Conservation (phyloP, 2,888 invertebrate species). For the Philereme vetulata region DNA sequence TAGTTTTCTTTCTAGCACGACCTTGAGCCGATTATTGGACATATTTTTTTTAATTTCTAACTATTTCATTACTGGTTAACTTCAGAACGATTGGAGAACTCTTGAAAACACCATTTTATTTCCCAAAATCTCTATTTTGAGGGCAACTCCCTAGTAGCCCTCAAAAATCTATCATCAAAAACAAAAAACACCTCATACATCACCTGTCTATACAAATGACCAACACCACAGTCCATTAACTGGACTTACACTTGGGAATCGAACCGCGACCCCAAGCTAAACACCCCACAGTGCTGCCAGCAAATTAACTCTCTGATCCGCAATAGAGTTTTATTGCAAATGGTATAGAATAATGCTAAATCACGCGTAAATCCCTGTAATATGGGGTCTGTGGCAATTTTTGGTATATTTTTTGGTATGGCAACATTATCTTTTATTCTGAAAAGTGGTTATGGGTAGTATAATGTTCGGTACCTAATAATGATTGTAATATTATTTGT, state of each 20-base stretch:
- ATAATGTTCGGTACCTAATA: slow-evolving; percentile 21
- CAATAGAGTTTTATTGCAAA: slow-evolving; percentile 76
- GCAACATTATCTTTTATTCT: slow-evolving; percentile 70
- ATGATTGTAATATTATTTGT: slow-evolving; percentile 4
- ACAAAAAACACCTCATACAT: slow-evolving; percentile 27
- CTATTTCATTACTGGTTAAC: too few relatives aligned
- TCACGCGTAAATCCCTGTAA: slow-evolving; percentile 68
- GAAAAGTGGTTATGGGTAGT: slow-evolving; percentile 65
- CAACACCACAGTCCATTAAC: slow-evolving; percentile 30
- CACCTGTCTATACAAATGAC: slow-evolving; percentile 32
- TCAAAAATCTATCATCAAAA: slow-evolving; percentile 6
- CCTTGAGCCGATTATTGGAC: too few relatives aligned
- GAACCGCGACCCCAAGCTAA: slow-evolving; percentile 39
- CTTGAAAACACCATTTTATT: too few relatives aligned
- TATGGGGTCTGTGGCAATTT: slow-evolving; percentile 52
- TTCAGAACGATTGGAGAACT: too few relatives aligned
- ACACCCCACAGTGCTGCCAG: slow-evolving; percentile 49
- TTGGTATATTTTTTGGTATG: slow-evolving; percentile 52
- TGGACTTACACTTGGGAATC: slow-evolving; percentile 56
- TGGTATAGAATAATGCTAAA: slow-evolving; percentile 71
- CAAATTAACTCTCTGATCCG: slow-evolving; percentile 70
- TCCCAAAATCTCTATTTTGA: too few relatives aligned
- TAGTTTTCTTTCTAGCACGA: too few relatives aligned
- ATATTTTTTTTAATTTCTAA: too few relatives aligned
- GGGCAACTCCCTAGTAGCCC: too few relatives aligned